These are phyloP conservation scores for Pampus argenteus DNA, from an alignment of 2,797 vertebrate species.

Conservation along the genomic window DNA sequence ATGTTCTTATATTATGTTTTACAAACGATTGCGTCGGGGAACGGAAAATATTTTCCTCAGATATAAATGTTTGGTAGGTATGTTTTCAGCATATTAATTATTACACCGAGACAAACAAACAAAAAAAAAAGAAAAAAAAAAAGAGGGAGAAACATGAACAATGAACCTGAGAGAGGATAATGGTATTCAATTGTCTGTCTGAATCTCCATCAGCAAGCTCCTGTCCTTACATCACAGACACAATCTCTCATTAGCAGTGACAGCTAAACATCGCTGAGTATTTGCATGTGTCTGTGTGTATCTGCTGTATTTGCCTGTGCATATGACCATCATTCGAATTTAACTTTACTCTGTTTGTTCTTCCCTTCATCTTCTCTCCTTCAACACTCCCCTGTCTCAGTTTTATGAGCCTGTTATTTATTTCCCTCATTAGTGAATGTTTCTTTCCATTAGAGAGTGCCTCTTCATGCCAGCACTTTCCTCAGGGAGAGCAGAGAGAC, in stretches of 20 bases:
- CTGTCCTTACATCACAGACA: constrained; percentile 75
- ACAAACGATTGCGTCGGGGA: constrained; percentile 17
- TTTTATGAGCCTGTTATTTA: constrained; percentile 71
- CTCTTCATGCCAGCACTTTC: constrained; percentile 72
- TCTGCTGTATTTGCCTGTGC: constrained; percentile 44
- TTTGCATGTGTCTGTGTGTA: constrained; percentile 36
- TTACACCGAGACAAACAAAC: constrained; percentile 28
- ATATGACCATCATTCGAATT: constrained; percentile 69
- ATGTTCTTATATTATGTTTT: constrained; percentile 22
- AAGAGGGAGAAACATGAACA: constrained; percentile 59
- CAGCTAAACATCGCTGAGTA: constrained; percentile 69
- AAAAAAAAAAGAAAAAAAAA: constrained; percentile 24
- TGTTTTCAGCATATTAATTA: constrained; percentile 58
- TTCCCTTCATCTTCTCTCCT: constrained; percentile 38
- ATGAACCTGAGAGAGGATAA: constrained; percentile 67
- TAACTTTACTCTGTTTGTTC: constrained; percentile 67
- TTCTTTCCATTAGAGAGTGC: constrained; percentile 74
- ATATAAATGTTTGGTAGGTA: constrained; percentile 26
- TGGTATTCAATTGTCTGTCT: constrained; percentile 75
- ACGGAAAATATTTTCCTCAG: neutral
- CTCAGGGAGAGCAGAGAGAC: constrained; percentile 65
- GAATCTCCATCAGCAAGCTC: constrained; percentile 73
- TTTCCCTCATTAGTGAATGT: constrained; percentile 75
- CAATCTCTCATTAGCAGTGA: constrained; percentile 76
- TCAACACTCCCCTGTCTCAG: constrained; percentile 17